Evolutionary conservation across 2,113 vertebrate species (phyloP), one percentile per base, ranked within the genome.

Genomic region (Trinectes maculatus): DNA sequence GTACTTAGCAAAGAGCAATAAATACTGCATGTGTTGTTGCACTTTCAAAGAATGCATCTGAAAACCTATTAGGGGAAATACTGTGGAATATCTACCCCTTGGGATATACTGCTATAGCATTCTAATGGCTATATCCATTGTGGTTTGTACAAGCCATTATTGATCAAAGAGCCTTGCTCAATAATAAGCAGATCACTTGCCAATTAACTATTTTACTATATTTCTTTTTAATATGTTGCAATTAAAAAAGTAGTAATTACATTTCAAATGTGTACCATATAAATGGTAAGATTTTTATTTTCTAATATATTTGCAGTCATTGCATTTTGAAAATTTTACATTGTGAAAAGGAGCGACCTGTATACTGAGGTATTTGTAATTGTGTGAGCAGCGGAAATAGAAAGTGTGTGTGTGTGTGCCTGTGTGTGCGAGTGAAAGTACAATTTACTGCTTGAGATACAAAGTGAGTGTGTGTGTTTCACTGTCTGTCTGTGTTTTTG

Each of bases 31-130:
- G 75, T 75, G 77, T 82, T 88, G 76, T 81, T 87, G 87, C 83
- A 85, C 77, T 88, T 84, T 60, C 56, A 84, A 88, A 85, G 79
- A 83, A 88, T 84, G 82, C 88, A 85, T 84, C 76, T 85, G 51
- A 86, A 89, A 91, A 75, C 83, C 88, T 85, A 84, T 91, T 91
- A 89, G 88, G 70, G 62, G 71, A 78, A 77, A 82, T 55, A 80
- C 66, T 59, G 66, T 73, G 72, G 79, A 84, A 81, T 82, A 91
- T 79, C 71, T 68, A 71, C 21, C 85, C 81, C 64, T 21, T 71
- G 81, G 86, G 85, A 82, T 81, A 53, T 39, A 43, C 62, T 83
- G 71, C 77, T 74, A 57, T 83, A 89, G 70, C 77, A 77, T 87
- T 85, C 74, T 89, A 89, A 87, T 90, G 83, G 83, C 74, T 79